These are phyloP conservation scores for Cygnus olor DNA, from an alignment of 2,797 vertebrate species.

Conservation along the genomic window DNA sequence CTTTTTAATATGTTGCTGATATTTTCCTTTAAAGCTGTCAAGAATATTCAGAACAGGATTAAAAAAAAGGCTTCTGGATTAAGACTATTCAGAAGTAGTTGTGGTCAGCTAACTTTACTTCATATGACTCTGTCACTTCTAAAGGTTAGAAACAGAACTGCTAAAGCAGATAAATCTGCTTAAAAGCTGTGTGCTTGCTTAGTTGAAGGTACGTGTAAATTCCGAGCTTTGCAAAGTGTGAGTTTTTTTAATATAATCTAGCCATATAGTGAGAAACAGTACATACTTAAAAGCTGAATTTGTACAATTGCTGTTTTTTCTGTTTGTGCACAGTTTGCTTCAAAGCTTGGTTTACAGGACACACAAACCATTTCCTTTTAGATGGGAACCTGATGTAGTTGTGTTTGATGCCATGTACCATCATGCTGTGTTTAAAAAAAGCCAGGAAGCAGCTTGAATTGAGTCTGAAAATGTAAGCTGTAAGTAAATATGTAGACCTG, in stretches of 20 bases:
- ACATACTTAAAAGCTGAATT: not conserved
- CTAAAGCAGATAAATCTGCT: not conserved
- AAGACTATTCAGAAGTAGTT: not conserved
- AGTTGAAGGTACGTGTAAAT: not conserved
- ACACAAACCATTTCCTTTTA: slow-evolving; percentile 47
- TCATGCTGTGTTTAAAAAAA: slow-evolving; percentile 49
- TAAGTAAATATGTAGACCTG: slow-evolving; percentile 37
- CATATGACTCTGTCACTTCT: not conserved
- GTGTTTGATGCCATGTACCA: not conserved
- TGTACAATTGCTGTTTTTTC: not conserved
- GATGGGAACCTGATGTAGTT: slow-evolving; percentile 20
- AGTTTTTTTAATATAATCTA: not conserved
- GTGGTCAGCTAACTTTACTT: not conserved
- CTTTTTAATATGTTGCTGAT: not conserved
- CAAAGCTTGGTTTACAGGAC: slow-evolving; percentile 31
- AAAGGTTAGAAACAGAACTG: not conserved
- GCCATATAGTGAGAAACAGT: not conserved
- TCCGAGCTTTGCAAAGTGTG: not conserved
- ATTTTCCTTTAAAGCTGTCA: not conserved
- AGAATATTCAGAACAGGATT: not conserved
- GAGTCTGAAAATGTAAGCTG: slow-evolving; percentile 48
- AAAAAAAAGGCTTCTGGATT: not conserved
- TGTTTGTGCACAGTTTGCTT: not conserved
- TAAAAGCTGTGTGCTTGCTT: not conserved
- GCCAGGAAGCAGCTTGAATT: slow-evolving; percentile 67